Percentiles rank a stretch among this genome's conserved stretches.
Evolutionary conservation across 2,888 invertebrate genomes (phyloP).

Genomic region (Volucella zonaria): DNA sequence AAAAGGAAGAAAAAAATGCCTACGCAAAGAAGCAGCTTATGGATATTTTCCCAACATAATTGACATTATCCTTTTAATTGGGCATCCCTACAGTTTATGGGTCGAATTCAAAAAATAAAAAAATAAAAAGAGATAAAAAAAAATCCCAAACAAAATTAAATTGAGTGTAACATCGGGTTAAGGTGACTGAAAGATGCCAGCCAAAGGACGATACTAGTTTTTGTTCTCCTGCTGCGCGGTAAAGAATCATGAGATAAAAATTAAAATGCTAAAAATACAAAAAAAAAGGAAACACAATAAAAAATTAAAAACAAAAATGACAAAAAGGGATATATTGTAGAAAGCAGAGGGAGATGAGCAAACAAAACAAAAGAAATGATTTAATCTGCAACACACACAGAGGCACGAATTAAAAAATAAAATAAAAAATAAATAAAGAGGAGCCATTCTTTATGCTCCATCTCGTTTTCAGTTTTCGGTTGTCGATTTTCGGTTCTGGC

Average conservation of each 20-base stretch:
- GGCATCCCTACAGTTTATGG: slow-evolving; percentile 34
- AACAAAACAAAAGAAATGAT: slow-evolving; percentile 19
- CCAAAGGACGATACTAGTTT: not conserved
- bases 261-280: slow-evolving; percentile 31
- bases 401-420: slow-evolving; percentile 18
- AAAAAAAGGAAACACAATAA: not conserved
- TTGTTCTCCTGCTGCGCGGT: slow-evolving; percentile 2
- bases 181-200: not conserved
- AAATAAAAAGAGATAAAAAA: slow-evolving; percentile 12
- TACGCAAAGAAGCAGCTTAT: slow-evolving; percentile 13
- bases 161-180: slow-evolving; percentile 14
- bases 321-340: not conserved
- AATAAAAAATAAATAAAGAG: slow-evolving; percentile 7
- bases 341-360: too few species aligned
- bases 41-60: slow-evolving; percentile 46
- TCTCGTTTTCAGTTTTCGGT: slow-evolving; percentile 29
- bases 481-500: not conserved
- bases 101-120: slow-evolving; percentile 17
- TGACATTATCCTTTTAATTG: slow-evolving; percentile 64
- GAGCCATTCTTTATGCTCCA: slow-evolving; percentile 53
- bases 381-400: slow-evolving; percentile 48
- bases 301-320: slow-evolving; percentile 8
- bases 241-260: slow-evolving; percentile 45
- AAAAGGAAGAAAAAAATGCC: not conserved
- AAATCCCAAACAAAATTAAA: slow-evolving; percentile 11